phyloP scores from a whole-genome alignment of 2,113 vertebrate genomes.

The Halichoerus grypus region DNA sequence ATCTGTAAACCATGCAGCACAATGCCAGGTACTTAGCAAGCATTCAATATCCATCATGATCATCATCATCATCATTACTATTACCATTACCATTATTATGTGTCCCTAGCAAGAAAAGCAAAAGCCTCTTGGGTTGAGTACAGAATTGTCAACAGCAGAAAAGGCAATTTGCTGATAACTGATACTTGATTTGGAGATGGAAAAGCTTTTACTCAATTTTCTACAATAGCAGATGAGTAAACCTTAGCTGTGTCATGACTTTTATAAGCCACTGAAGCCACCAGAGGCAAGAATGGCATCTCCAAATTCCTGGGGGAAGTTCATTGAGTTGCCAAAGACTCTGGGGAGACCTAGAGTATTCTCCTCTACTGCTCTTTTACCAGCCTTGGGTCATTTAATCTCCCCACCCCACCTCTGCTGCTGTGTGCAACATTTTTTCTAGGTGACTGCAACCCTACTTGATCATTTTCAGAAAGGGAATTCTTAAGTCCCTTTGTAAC shows the following conservation, averaged over 20 bases:
- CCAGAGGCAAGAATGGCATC: neutral
- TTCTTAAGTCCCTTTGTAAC: slow-evolving; percentile 39
- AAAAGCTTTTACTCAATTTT: slow-evolving; percentile 67
- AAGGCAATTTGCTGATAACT: slow-evolving; percentile 54
- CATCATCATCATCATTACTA: neutral
- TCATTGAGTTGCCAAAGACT: neutral
- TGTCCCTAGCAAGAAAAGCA: slow-evolving; percentile 38
- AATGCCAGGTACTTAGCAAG: neutral
- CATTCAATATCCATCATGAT: neutral
- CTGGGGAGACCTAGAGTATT: neutral
- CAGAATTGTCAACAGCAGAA: slow-evolving; percentile 41
- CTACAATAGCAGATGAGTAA: slow-evolving; percentile 23
- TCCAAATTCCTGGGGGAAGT: neutral
- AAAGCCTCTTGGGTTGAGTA: slow-evolving; percentile 23
- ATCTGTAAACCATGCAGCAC: neutral
- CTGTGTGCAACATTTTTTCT: neutral
- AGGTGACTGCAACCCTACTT: neutral
- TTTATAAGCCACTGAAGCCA: neutral
- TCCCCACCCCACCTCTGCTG: neutral
- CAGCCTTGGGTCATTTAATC: neutral
- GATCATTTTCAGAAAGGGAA: slow-evolving; percentile 62
- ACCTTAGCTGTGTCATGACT: neutral
- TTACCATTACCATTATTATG: neutral
- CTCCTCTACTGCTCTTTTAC: neutral
- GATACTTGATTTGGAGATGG: slow-evolving; percentile 56